These are phyloP conservation scores for Athrips mouffetella DNA, from an alignment of 2,888 invertebrate species.

Conservation along the genomic window DNA sequence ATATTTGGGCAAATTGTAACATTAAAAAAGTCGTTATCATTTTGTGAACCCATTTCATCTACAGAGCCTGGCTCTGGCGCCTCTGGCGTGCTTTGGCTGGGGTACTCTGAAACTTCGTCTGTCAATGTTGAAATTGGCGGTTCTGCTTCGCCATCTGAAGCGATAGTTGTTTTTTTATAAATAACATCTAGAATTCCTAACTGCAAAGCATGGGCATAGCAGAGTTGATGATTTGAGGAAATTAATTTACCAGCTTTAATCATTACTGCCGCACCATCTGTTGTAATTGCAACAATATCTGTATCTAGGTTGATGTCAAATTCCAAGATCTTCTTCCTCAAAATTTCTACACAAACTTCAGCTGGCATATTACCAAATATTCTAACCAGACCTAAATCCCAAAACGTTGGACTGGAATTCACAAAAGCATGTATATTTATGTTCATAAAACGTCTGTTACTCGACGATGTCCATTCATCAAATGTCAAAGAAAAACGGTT, in stretches of 20 bases:
- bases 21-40: background rate
- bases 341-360: background rate
- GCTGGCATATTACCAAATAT: background rate
- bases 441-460: slow-evolving; percentile 23
- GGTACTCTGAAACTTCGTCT: background rate
- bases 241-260: slow-evolving; percentile 29
- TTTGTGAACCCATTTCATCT: background rate
- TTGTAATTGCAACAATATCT: slow-evolving; percentile 32
- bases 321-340: background rate
- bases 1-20: background rate
- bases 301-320: slow-evolving; percentile 23
- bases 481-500: slow-evolving; percentile 23
- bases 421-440: slow-evolving; percentile 1
- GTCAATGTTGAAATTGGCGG: too few relatives aligned
- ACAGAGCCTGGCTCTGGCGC: background rate
- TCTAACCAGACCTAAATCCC: background rate
- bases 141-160: too few relatives aligned
- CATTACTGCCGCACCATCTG: slow-evolving; percentile 35
- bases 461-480: slow-evolving; percentile 27
- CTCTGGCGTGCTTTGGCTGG: background rate
- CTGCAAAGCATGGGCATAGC: slow-evolving; percentile 26
- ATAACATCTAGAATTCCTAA: slow-evolving; percentile 26
- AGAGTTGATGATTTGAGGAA: slow-evolving; percentile 24
- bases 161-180: slow-evolving; percentile 25
- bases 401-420: background rate